Percentiles rank a stretch among this genome's conserved stretches.
Evolutionary conservation across 2,797 vertebrate genomes (phyloP).

Genomic region (Craterocephalus amniculus): DNA sequence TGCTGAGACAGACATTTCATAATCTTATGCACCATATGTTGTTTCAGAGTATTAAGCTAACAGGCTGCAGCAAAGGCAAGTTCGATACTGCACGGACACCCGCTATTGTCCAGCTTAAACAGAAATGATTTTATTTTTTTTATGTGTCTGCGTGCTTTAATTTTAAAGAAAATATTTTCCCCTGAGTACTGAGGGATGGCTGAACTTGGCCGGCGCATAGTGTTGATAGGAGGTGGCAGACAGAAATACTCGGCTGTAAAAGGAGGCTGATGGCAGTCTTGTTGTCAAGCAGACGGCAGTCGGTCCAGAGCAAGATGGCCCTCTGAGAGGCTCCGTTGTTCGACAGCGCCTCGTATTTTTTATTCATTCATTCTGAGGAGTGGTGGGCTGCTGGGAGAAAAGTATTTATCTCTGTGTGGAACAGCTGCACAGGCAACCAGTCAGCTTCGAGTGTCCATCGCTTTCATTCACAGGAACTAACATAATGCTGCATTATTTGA

Average conservation of each 20-base stretch:
- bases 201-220: constrained; percentile 18
- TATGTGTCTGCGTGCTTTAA: neutral
- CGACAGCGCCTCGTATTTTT: constrained; percentile 40
- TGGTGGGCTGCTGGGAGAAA: constrained; percentile 35
- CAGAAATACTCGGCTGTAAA: constrained; percentile 60
- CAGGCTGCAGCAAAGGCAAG: constrained; percentile 34
- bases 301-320: constrained; percentile 64
- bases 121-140: neutral
- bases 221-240: constrained; percentile 50
- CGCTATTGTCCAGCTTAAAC: neutral
- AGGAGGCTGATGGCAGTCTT: constrained; percentile 52
- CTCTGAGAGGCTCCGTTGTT: constrained; percentile 63
- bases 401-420: constrained; percentile 28
- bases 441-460: neutral
- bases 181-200: neutral
- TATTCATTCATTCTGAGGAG: constrained; percentile 56
- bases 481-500: neutral
- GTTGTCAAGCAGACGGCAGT: constrained; percentile 64
- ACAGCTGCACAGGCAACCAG: constrained; percentile 4
- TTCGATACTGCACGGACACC: constrained; percentile 43
- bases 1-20: constrained; percentile 71
- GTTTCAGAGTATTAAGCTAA: constrained; percentile 58
- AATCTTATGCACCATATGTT: constrained; percentile 80
- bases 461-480: neutral
- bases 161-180: constrained; percentile 4